Conservation (phyloP, 2,113 vertebrate species). For the Oryzias javanicus region DNA sequence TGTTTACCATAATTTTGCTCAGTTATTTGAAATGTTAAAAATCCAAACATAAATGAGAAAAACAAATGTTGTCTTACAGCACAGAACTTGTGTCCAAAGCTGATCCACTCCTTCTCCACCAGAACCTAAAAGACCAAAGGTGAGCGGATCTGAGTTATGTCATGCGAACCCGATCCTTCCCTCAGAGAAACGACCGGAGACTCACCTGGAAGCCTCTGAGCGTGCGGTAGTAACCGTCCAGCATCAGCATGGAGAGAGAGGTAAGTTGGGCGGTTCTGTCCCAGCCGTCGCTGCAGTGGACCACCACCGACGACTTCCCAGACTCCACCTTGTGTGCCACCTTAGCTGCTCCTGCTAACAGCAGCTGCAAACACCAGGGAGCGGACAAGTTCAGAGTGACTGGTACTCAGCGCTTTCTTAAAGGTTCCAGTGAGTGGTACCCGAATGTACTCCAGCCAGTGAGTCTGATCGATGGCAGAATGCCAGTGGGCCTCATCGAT, state of each 20-base stretch:
- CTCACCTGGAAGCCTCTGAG: slow-evolving; percentile 87
- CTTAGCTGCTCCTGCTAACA: slow-evolving; percentile 88
- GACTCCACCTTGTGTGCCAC: slow-evolving; percentile 92
- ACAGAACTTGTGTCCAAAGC: slow-evolving; percentile 93
- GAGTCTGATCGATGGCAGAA: slow-evolving; percentile 88
- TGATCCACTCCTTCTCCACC: slow-evolving; percentile 96
- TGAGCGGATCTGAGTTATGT: background rate
- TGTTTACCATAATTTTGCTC: too few species aligned
- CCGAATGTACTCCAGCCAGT: slow-evolving; percentile 95
- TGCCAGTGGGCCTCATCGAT: slow-evolving; percentile 91
- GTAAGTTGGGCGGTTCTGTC: slow-evolving; percentile 94
- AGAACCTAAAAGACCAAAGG: slow-evolving; percentile 70
- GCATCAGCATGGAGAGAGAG: slow-evolving; percentile 93
- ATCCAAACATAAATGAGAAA: too few species aligned
- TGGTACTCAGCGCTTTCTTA: too few species aligned
- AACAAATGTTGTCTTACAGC: slow-evolving; percentile 76
- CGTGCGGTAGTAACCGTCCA: slow-evolving; percentile 93
- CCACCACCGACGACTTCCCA: slow-evolving; percentile 92
- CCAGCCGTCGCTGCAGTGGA: slow-evolving; percentile 97
- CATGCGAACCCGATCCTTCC: too few species aligned
- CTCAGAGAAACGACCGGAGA: too few species aligned
- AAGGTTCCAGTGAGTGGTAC: slow-evolving; percentile 61
- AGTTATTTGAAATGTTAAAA: too few species aligned
- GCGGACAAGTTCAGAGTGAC: too few species aligned
- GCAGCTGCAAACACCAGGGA: slow-evolving; percentile 70